Evolutionary conservation across 2,113 vertebrate species (phyloP), one percentile per base, ranked within the genome.

Genomic region (Ploceus nigricollis): DNA sequence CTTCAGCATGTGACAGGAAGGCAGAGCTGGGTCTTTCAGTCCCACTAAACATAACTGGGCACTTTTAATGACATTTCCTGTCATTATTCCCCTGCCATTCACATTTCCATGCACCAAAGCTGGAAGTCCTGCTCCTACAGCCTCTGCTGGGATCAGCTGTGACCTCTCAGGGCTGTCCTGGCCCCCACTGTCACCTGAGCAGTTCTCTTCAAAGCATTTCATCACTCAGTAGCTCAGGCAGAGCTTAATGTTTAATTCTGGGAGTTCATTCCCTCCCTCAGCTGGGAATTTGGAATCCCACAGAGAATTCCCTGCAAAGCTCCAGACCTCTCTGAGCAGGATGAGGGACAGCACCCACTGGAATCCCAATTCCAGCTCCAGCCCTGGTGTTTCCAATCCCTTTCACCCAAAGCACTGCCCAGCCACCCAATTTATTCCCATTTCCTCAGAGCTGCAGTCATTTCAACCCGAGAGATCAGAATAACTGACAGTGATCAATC

Each of bases 401-500:
- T 42, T 21, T n/a, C 60, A 44, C 8, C 25, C 47, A 70, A 54
- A 44, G 13, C 35, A 11, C 65, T 56, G 33, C 37, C 20, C 53
- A 15, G 12, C 4, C 40, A 23, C 18, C 0, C 11, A 2, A 2
- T 56, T 76, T 19, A 68, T 22, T 21, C 77, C 56, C 56, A 15
- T 33, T 42, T 37, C 28, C 48, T 17, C 50, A 10, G 24, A 53
- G 22, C 73, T 83, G 71, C 28, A 15, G 33, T 0, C 4, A 18
- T 10, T 53, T 6, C 9, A 87, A 68, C 3, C 8, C 4, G 1
- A n/a, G 54, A 25, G 8, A 47, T 21, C 24, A 8, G 30, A n/a
- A 11, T 1, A 20, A 42, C 3, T 12, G 28, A 2, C 7, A 5
- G 5, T 5, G 51, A 8, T 0, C 5, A 19, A 69, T 9, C 72